Evolutionary conservation across 2,888 invertebrate genomes (phyloP).

Genomic region (Lamellibrachia columna): DNA sequence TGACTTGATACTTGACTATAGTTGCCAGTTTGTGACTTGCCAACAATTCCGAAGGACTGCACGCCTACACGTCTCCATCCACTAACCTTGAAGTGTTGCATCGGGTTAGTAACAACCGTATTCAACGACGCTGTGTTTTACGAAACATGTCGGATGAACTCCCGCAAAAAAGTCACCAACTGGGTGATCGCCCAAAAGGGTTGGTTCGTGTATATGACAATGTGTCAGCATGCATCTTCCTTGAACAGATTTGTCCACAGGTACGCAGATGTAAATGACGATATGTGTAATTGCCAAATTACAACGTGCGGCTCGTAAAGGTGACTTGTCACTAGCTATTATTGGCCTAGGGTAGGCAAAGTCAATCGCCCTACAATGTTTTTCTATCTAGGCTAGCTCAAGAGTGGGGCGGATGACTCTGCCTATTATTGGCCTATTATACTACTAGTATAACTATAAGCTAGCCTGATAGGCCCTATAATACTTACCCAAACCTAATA

Average conservation of each 20-base stretch:
- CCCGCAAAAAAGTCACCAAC: neutral
- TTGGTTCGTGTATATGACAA: conserved; percentile 2
- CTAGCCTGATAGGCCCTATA: too few species aligned
- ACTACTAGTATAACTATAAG: too few species aligned
- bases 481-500: too few species aligned
- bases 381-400: neutral
- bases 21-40: too few species aligned
- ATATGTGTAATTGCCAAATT: neutral
- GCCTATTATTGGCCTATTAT: too few species aligned
- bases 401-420: too few species aligned
- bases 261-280: neutral
- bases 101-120: neutral
- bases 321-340: neutral
- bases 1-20: too few species aligned
- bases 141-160: neutral
- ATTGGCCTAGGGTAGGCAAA: neutral
- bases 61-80: neutral
- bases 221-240: neutral
- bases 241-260: neutral
- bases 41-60: too few species aligned
- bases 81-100: neutral
- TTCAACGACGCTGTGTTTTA: neutral
- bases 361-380: neutral
- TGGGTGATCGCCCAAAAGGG: neutral
- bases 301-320: neutral